These are phyloP conservation scores for Oscheius sp. DNA, from an alignment of 2,888 invertebrate genomes.

Conservation along the genomic window DNA sequence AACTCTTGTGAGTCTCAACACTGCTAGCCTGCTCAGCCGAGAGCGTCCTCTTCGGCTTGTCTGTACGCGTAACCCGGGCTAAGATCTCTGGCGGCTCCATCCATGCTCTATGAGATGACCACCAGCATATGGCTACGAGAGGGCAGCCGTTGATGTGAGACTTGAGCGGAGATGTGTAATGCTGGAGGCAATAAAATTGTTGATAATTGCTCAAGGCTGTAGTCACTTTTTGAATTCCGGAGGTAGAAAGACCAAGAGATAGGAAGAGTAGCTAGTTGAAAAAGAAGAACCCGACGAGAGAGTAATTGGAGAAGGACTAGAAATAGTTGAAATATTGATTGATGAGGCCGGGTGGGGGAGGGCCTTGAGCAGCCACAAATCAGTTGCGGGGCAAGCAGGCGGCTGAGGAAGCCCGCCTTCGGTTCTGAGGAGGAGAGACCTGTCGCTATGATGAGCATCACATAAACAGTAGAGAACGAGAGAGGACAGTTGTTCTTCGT, in stretches of 20 bases:
- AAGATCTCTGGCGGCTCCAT: constrained; percentile 26
- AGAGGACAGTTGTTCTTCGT: constrained; percentile 7
- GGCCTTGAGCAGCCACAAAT: constrained; percentile 37
- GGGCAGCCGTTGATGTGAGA: constrained; percentile 34
- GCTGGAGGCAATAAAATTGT: constrained; percentile 36
- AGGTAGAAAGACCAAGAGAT: too few relatives aligned
- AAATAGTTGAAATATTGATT: constrained; percentile 39
- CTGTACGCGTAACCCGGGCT: background rate
- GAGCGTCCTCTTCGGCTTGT: constrained; percentile 32
- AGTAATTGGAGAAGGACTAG: constrained; percentile 18
- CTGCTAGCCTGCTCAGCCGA: constrained; percentile 39
- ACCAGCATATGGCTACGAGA: constrained; percentile 13
- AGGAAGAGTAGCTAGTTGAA: too few relatives aligned
- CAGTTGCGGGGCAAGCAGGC: constrained; percentile 39
- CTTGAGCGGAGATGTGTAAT: constrained; percentile 24
- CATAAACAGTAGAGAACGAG: constrained; percentile 25
- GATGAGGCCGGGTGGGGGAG: constrained; percentile 28
- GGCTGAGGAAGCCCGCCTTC: constrained; percentile 9
- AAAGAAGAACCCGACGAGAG: background rate
- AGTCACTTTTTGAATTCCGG: too few relatives aligned
- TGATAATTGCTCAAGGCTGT: constrained; percentile 25
- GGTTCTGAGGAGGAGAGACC: background rate
- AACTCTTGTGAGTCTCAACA: constrained; percentile 35
- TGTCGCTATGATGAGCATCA: constrained; percentile 26
- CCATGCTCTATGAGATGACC: constrained; percentile 16